A percentile compares a stretch with the other conserved stretches of the same genome.
These are phyloP conservation scores for Leptinotarsa rubiginosa DNA, from an alignment of 2,888 invertebrate species.

Conservation along the genomic window DNA sequence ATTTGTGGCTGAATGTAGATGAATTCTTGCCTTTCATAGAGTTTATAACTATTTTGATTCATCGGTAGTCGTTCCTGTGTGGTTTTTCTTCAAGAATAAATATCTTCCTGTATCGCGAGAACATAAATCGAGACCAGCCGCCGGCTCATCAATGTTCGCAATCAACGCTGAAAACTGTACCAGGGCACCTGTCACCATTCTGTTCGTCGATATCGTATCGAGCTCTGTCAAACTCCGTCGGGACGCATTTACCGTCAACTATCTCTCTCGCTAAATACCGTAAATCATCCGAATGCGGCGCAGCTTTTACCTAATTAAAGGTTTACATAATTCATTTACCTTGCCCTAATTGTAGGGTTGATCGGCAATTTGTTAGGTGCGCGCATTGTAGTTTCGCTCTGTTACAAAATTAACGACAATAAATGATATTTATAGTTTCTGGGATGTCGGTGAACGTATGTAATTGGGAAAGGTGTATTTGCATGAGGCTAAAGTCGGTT, in stretches of 20 bases:
- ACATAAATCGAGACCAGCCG: background rate
- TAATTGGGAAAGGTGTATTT: background rate
- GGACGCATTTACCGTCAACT: conserved; percentile 11
- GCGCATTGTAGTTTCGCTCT: background rate
- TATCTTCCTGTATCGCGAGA: no score
- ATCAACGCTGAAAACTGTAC: conserved; percentile 54
- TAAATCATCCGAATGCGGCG: conserved; percentile 46
- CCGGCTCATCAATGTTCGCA: conserved; percentile 47
- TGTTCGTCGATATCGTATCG: conserved; percentile 37
- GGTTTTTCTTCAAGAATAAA: no score
- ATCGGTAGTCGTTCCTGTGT: no score
- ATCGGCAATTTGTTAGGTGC: conserved; percentile 13
- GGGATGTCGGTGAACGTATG: background rate
- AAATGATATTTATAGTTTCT: background rate
- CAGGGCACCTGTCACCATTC: conserved; percentile 53
- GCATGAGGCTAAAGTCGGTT: background rate
- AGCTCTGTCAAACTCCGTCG: conserved; percentile 24
- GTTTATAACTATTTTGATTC: no score
- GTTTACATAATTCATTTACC: conserved; percentile 41
- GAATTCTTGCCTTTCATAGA: no score
- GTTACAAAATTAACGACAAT: conserved; percentile 9
- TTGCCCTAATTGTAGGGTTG: conserved; percentile 10
- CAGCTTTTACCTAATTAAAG: conserved; percentile 53
- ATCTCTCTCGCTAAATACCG: conserved; percentile 32
- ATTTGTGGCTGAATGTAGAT: no score